Percentiles rank a stretch among this genome's conserved stretches.
Conservation (phyloP, 2,888 invertebrate genomes). For the Dasysyrphus tricinctus region DNA sequence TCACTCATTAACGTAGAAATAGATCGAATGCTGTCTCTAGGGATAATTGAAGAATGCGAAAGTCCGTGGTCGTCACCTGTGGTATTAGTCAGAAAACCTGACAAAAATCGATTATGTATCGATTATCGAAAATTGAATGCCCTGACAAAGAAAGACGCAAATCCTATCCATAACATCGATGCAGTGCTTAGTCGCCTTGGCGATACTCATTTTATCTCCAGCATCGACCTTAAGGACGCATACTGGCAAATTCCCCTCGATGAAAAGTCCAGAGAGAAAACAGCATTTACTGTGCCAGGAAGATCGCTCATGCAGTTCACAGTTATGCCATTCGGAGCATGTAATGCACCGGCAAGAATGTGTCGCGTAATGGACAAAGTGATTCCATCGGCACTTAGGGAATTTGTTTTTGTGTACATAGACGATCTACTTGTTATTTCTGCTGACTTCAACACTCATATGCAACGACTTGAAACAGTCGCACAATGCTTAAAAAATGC, state of each 20-base stretch:
- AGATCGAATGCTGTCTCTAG: conserved; percentile 77
- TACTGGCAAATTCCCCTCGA: conserved; percentile 55
- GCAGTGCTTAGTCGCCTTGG: too few relatives aligned
- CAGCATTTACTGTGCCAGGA: conserved; percentile 76
- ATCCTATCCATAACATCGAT: too few relatives aligned
- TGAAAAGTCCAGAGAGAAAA: conserved; percentile 48
- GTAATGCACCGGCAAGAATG: conserved; percentile 61
- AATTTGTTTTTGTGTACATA: conserved; percentile 62
- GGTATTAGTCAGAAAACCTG: conserved; percentile 77
- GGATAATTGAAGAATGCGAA: conserved; percentile 77
- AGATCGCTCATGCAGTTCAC: conserved; percentile 51
- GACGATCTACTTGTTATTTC: conserved; percentile 59
- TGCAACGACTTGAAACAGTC: conserved; percentile 29
- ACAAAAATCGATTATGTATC: too few relatives aligned
- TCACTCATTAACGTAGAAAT: too few relatives aligned
- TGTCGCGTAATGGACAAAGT: conserved; percentile 57
- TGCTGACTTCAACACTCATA: conserved; percentile 1
- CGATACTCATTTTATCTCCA: too few relatives aligned
- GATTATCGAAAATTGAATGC: too few relatives aligned
- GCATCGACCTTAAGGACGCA: conserved; percentile 71
- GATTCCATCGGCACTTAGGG: conserved; percentile 40
- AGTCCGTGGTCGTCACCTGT: conserved; percentile 34
- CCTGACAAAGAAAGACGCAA: too few relatives aligned
- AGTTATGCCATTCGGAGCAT: conserved; percentile 65
- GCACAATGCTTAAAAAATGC: conserved; percentile 45